These are phyloP conservation scores for Gambelia wislizenii DNA, from an alignment of 2,797 vertebrate genomes.

Conservation along the genomic window DNA sequence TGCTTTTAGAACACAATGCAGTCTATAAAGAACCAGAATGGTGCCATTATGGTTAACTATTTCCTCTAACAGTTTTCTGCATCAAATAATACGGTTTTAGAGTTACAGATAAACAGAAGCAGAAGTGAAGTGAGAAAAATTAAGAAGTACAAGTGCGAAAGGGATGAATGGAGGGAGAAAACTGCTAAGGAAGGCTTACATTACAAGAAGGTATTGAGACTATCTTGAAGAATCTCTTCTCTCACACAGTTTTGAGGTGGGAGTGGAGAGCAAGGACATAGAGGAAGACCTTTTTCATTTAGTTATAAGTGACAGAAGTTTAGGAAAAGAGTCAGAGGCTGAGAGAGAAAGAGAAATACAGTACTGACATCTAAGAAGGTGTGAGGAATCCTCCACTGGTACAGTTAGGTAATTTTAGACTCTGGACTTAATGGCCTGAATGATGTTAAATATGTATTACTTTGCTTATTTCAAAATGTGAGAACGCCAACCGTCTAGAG, in stretches of 20 bases:
- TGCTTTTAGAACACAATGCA: neutral
- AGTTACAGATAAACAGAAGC: neutral
- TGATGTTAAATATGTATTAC: neutral
- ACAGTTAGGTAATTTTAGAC: neutral
- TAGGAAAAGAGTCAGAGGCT: neutral
- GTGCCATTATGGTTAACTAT: neutral
- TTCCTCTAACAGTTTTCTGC: rapidly evolving
- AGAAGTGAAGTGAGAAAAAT: neutral
- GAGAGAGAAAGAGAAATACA: neutral
- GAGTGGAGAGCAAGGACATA: neutral
- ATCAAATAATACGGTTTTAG: neutral
- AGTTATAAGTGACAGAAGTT: neutral
- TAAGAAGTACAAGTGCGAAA: neutral
- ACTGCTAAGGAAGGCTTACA: neutral
- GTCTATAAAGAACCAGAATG: neutral
- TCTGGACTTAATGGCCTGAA: neutral
- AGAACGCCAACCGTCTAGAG: too few relatives aligned
- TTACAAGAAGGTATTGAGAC: neutral
- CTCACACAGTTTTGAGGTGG: neutral
- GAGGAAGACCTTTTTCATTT: neutral
- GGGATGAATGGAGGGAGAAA: neutral
- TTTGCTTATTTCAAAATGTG: neutral
- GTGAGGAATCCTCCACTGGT: neutral
- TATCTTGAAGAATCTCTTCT: neutral
- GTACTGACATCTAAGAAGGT: neutral